Base-by-base conservation (phyloP, 2,797 vertebrate species). In the Brachyalestes nurse region DNA sequence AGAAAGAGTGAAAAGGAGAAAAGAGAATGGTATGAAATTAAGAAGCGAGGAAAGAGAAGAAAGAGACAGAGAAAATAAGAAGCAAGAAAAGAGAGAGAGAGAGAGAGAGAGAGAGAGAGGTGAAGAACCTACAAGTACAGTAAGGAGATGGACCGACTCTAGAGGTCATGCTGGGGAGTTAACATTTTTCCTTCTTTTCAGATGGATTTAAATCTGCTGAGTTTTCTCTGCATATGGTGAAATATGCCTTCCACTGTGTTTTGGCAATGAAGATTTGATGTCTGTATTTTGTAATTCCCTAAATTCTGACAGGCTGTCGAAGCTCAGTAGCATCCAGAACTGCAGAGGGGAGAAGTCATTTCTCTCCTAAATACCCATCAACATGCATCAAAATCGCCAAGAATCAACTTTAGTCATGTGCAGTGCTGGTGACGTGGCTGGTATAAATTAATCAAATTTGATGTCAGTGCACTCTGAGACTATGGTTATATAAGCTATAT, bases 331-430 rank as follows among this genome's bases (percentile, higher is more conserved):
- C 6, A 28, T 9, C 1, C 47, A 8, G 47, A 71, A 23, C 21
- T 71, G 47, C 4, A 1, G 55, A 23, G 34, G 7, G 5, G 34
- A 42, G 71, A 10, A 6, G 8, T 72, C 40, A 72, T 57, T 73
- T 57, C 71, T 42, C 71, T 19, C 53, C 23, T 73, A 73, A 73
- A 23, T 1, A 58, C n/a, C 19, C 19, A n/a, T 73, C 53, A 60
- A 9, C 16, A 42, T 21, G 34, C 12, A 58, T 72, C 17, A 58
- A 12, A 6, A 19, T 2, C 5, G 0, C 25, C 61, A 66, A 34
- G 64, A 66, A 6, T 12, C 7, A 42, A 10, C 64, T 42, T 42
- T 10, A 19, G 64, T 34, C 42, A 8, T 7, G 4, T 17, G 61
- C 61, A 28, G 58, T 38, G 61, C 61, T 17, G 61, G 14, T 34